Percentiles rank a stretch among this genome's conserved stretches.
Conservation (phyloP, 2,113 vertebrate genomes). For the Paracyprichromis sp. region DNA sequence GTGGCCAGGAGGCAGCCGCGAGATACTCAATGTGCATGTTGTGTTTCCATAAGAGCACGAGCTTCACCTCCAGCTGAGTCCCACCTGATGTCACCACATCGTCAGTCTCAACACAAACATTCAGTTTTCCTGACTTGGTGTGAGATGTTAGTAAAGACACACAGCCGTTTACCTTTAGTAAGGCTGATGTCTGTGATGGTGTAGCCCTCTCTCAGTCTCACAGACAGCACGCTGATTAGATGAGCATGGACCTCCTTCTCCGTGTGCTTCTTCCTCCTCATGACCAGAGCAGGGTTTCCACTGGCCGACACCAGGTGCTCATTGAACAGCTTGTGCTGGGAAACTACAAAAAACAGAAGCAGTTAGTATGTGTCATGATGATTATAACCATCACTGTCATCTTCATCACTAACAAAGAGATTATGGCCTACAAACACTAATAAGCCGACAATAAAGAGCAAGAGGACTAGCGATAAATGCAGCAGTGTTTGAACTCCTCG, state of each 20-base stretch:
- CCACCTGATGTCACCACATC: constrained; percentile 69
- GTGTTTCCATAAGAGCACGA: constrained; percentile 95
- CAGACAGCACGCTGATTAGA: constrained; percentile 89
- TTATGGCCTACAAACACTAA: neutral
- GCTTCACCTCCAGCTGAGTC: constrained; percentile 90
- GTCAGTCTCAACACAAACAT: neutral
- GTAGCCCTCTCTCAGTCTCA: constrained; percentile 93
- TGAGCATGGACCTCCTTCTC: constrained; percentile 94
- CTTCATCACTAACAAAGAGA: neutral
- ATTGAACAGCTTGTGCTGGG: constrained; percentile 93
- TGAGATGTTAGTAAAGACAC: neutral
- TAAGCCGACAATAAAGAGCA: neutral
- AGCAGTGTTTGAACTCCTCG: neutral
- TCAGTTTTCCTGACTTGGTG: neutral
- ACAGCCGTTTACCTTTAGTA: constrained; percentile 78
- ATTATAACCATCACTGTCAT: neutral
- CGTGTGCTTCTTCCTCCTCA: constrained; percentile 92
- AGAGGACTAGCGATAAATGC: neutral
- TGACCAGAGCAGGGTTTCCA: constrained; percentile 88
- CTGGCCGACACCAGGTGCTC: constrained; percentile 94
- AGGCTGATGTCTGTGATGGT: constrained; percentile 90
- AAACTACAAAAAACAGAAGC: constrained; percentile 67
- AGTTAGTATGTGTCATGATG: neutral
- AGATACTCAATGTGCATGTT: constrained; percentile 98
- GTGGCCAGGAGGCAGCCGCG: constrained; percentile 85